phyloP scores from a whole-genome alignment of 1,140 invertebrate species.

The Panonychus citri region DNA sequence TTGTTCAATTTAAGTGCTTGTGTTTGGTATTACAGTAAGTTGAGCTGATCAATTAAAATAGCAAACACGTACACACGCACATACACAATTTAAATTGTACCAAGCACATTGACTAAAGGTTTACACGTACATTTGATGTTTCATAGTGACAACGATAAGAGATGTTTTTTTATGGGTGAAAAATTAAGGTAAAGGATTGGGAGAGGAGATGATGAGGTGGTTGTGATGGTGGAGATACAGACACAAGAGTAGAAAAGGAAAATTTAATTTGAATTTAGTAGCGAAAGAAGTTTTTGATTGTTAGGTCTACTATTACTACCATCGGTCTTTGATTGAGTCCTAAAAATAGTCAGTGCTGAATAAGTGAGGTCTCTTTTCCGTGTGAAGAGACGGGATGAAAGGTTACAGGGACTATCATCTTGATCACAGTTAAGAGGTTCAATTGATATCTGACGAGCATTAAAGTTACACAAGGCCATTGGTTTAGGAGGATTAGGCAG shows the following conservation, averaged over 20 bases:
- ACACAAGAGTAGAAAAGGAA: slow-evolving; percentile 4
- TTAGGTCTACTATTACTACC: not conserved
- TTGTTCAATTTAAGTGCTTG: no score
- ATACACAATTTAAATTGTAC: no score
- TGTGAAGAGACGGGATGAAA: not conserved
- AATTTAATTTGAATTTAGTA: not conserved
- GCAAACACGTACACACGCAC: no score
- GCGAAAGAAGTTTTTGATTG: not conserved
- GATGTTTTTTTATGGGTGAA: no score
- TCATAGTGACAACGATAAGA: no score
- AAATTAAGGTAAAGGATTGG: no score
- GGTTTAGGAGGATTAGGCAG: not conserved
- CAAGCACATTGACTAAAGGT: no score
- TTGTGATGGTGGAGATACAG: no score
- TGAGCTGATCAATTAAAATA: no score
- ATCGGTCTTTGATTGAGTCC: not conserved
- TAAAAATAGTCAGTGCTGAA: not conserved
- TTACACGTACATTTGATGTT: no score
- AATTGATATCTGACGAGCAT: slow-evolving; percentile 6
- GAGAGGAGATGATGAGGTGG: no score
- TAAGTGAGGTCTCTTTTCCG: not conserved
- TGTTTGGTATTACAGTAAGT: no score
- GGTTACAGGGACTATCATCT: not conserved
- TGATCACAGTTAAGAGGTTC: not conserved
- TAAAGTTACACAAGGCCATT: not conserved